These are phyloP conservation scores for Bolborhynchus lineola DNA, from an alignment of 2,113 vertebrate genomes.

Conservation along the genomic window DNA sequence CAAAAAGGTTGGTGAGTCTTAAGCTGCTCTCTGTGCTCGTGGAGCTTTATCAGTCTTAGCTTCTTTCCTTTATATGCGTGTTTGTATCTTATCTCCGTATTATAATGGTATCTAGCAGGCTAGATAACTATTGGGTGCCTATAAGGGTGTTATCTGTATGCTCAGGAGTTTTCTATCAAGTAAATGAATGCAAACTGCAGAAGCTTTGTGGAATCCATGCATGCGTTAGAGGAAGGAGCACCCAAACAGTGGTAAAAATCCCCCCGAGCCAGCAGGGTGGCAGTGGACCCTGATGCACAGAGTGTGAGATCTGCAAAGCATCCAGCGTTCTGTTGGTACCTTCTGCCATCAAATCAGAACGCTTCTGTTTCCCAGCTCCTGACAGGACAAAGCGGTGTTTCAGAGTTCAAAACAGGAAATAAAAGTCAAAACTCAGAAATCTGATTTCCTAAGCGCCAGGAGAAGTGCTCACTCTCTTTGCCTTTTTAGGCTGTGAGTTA, in stretches of 20 bases:
- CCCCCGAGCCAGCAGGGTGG: neutral
- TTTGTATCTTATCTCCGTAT: neutral
- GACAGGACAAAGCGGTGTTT: neutral
- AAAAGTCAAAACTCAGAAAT: neutral
- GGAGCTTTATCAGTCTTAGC: neutral
- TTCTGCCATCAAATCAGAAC: neutral
- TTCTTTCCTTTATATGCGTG: neutral
- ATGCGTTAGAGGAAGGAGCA: fast-evolving
- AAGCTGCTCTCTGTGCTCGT: neutral
- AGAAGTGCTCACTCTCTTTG: neutral
- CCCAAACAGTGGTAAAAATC: neutral
- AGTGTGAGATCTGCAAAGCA: neutral
- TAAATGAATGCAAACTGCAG: neutral
- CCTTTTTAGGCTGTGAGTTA: neutral
- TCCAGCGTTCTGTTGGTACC: fast-evolving
- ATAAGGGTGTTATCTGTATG: neutral
- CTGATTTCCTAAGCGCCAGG: neutral
- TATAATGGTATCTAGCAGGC: neutral
- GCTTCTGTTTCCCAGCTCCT: neutral
- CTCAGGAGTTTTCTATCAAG: neutral
- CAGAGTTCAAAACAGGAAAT: neutral
- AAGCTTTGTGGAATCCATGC: neutral
- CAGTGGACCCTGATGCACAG: fast-evolving
- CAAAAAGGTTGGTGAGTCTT: neutral
- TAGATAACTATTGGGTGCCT: neutral